Percentiles rank a stretch among this genome's conserved stretches.
Conservation (phyloP, 2,888 invertebrate genomes). For the Argyra leucocephala region DNA sequence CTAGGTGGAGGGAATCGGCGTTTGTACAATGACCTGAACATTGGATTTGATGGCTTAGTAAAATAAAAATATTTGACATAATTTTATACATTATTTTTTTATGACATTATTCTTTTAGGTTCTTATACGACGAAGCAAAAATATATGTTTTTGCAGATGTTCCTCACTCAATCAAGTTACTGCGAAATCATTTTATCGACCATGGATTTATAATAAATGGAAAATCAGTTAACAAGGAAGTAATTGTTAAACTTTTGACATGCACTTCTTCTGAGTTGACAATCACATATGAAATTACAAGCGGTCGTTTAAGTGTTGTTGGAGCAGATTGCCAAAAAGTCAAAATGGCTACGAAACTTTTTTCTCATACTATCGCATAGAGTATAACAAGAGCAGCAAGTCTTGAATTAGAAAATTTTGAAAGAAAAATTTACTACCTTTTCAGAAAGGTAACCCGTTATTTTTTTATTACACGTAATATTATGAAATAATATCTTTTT, state of each 20-base stretch:
- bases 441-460: slow-evolving; percentile 12
- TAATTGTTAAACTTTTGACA: neutral
- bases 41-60: neutral
- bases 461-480: neutral
- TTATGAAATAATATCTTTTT: neutral
- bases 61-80: neutral
- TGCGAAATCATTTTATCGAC: slow-evolving; percentile 19
- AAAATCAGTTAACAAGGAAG: slow-evolving; percentile 8
- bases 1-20: slow-evolving; percentile 18
- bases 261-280: slow-evolving; percentile 11
- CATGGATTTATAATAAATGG: slow-evolving; percentile 16
- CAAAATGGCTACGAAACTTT: neutral
- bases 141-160: slow-evolving; percentile 21
- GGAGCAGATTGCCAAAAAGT: slow-evolving; percentile 8
- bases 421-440: neutral
- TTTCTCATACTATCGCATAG: neutral
- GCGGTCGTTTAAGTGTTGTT: slow-evolving; percentile 16
- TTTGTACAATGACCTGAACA: slow-evolving; percentile 17
- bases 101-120: slow-evolving; percentile 11
- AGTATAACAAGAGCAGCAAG: neutral
- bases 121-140: slow-evolving; percentile 15
- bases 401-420: slow-evolving; percentile 17
- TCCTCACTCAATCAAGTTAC: slow-evolving; percentile 19
- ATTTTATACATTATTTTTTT: slow-evolving; percentile 8
- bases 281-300: slow-evolving; percentile 14